Conservation (phyloP, 1,140 invertebrate species). For the Drosophila leontia region DNA sequence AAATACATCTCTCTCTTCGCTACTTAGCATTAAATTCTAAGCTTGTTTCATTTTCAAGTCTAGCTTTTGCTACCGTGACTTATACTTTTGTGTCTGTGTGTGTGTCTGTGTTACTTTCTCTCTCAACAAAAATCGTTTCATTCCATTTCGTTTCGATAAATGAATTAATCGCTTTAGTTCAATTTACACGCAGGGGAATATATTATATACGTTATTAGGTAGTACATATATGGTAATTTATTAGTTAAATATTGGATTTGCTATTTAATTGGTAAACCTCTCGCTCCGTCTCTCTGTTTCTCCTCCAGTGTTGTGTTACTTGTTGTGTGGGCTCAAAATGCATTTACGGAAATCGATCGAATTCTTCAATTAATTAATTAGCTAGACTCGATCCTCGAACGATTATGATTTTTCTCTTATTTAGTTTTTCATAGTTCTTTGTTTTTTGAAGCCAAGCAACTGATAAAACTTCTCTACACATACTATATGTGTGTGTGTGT, state of each 20-base stretch:
- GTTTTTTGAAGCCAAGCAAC: conserved; percentile 42
- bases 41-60: conserved; percentile 24
- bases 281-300: not conserved
- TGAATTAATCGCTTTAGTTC: conserved; percentile 24
- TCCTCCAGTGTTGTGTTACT: conserved; percentile 1
- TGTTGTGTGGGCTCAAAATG: conserved; percentile 41
- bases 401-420: conserved; percentile 1
- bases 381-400: conserved; percentile 34
- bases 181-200: conserved; percentile 41
- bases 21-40: conserved; percentile 10
- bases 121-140: conserved; percentile 19
- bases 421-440: conserved; percentile 8
- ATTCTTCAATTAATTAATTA: conserved; percentile 43
- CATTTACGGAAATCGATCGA: conserved; percentile 37
- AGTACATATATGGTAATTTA: conserved; percentile 36
- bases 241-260: conserved; percentile 58
- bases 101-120: not conserved
- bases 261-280: conserved; percentile 64
- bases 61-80: conserved; percentile 8
- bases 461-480: conserved; percentile 39
- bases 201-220: conserved; percentile 39
- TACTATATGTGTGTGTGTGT: conserved; percentile 25
- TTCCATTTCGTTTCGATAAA: conserved; percentile 21
- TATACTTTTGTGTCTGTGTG: not conserved
- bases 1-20: conserved; percentile 39